phyloP scores from a whole-genome alignment of 1,140 invertebrate species.

The Calliopsis andreniformis region DNA sequence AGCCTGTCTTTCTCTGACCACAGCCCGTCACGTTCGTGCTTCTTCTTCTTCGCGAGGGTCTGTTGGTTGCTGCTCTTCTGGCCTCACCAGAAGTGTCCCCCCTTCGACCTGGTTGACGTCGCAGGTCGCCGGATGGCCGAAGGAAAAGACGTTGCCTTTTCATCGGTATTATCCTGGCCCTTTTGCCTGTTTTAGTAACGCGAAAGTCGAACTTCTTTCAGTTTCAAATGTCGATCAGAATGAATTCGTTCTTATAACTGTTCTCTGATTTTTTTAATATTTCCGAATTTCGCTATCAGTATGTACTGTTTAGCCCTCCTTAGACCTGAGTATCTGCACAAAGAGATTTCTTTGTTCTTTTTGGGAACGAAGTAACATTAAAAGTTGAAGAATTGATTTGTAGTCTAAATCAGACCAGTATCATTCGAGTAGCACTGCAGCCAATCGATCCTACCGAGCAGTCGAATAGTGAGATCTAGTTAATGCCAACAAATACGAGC shows the following conservation, averaged over 20 bases:
- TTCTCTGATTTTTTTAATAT: too few relatives aligned
- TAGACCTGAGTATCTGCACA: too few relatives aligned
- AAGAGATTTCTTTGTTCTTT: too few relatives aligned
- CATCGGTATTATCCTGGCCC: slow-evolving; percentile 19
- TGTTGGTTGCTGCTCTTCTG: slow-evolving; percentile 34
- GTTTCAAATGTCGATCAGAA: too few relatives aligned
- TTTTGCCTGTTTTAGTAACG: slow-evolving; percentile 23
- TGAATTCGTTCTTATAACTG: too few relatives aligned
- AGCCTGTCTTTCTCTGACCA: slow-evolving; percentile 14
- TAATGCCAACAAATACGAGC: slow-evolving; percentile 18
- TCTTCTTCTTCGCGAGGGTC: slow-evolving; percentile 16
- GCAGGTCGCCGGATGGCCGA: slow-evolving; percentile 35
- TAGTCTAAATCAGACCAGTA: too few relatives aligned
- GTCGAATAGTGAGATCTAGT: background rate
- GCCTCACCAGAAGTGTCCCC: slow-evolving; percentile 37
- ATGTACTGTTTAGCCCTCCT: too few relatives aligned
- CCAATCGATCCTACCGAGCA: background rate
- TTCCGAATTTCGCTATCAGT: too few relatives aligned
- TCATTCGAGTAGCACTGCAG: background rate
- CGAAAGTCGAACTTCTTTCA: too few relatives aligned
- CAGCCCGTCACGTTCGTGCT: slow-evolving; percentile 10
- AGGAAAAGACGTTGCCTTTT: slow-evolving; percentile 23
- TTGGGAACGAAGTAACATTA: too few relatives aligned
- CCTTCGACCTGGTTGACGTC: slow-evolving; percentile 46
- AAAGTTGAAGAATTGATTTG: too few relatives aligned